Evolutionary conservation across 2,888 invertebrate genomes (phyloP), one percentile per base, ranked within the genome.

Genomic region (Eupithecia centaureata): DNA sequence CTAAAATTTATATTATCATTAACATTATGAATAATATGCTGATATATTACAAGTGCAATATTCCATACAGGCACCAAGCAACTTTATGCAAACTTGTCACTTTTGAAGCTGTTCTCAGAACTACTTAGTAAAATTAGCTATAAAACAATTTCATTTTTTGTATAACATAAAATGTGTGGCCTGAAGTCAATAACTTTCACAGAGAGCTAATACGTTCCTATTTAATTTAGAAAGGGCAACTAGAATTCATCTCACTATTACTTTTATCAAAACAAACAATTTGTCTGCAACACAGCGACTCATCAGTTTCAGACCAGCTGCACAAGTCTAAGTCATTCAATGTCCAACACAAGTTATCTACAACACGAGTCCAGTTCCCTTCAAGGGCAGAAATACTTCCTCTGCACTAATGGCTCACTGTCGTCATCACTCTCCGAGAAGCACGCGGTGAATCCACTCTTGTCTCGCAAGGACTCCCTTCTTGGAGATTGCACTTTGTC

Each of bases 401-500:
- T 80, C 62, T 85, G 86, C 67, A 87, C 84, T 28, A 87, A 76
- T 12, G 87, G 88, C 77, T 86, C 86, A 85, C 83, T 85, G 63
- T 91, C 91, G 71, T 89, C 87, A 51, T 91, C 92, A 86, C 91
- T 92, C 71, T 92, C 92, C 0, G 92, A 89, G 74, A 93, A 92
- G 74, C 92, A 92, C 7, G 87, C 88, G 0, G 89, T 78, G 73
- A 89, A 92, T 38, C 91, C 92, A 81, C 91, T 92, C 71, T 83
- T 86, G 72, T 91, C 88, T 71, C 87, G 82, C 25, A 85, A 68
- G 0, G 89, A 87, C 80, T 88, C 87, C 65, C 78, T 83, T 56
- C 76, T 77, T 18, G 78, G 71, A 28, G 81, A 81, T n/a, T 72
- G 71, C 70, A 76, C 79, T 75, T 81, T 84, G 63, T 83, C 80